Evolutionary conservation across 2,888 invertebrate genomes (phyloP), one percentile per base, ranked within the genome.

Genomic region (Mesochorus sp.): DNA sequence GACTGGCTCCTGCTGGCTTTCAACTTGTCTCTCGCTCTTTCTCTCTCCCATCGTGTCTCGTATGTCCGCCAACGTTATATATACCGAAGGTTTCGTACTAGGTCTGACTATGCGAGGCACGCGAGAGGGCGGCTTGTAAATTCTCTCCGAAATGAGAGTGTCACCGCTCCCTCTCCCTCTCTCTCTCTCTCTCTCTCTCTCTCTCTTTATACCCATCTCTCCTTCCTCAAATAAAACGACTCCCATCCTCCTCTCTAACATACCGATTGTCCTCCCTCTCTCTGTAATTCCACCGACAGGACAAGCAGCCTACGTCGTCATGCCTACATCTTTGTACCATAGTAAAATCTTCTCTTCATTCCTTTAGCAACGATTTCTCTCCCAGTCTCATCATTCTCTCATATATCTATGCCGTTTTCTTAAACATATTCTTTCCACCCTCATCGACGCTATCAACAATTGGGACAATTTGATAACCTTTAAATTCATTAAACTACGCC

Each of bases 61-160:
- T 62, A 64, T 70, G 64, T 76, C 71, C 62, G n/a, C n/a, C n/a
- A n/a, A 51, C 49, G 73, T 80, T 81, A 82, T 82, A 81, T 83
- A 81, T 82, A 81, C 55, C 28, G 47, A 57, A 74, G 76, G 76
- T 62, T 79, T 74, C 80, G 82, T 85, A 87, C 88, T 87, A 87
- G 89, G 89, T 89, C 89, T 89, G 90, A 88, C 90, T 90, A 90
- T 90, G 89, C 90, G 84, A 90, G 84, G 90, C 90, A 90, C 89
- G 90, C 89, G 86, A 89, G 86, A 84, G 86, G 86, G 85, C 84
- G 83, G 89, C 88, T 89, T 89, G 90, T 90, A 91, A 90, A 91
- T 91, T 91, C 86, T 89, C 85, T 82, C 87, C 87, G 85, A 90
- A 91, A 90, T 90, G 90, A 90, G 90, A 90, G 89, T 90, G 90